Evolutionary conservation across 2,797 vertebrate species (phyloP), one percentile per base, ranked within the genome.

Genomic region (Phrynocephalus guinanensis): DNA sequence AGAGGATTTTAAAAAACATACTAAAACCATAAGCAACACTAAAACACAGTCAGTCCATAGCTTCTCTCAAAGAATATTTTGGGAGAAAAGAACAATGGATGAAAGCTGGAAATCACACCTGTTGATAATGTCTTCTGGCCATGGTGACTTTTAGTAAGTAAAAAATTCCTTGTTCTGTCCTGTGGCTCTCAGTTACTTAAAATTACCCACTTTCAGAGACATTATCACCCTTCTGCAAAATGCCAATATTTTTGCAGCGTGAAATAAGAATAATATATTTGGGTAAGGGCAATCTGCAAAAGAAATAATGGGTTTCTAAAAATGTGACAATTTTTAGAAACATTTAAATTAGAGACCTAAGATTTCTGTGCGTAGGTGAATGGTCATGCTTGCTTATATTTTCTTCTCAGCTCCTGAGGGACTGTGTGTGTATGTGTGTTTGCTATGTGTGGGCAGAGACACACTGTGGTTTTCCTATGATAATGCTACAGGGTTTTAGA

Each of bases 21-120:
- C 52, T 56, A 56, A 56, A 56, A 56, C 13, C 52, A 56, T 56
- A 56, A 56, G 10, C 52, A 56, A 56, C 52, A 56, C 52, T 13
- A 56, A 56, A 56, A 10, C 52, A 56, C 52, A 9, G 13, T 56
- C 52, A 56, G 13, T 56, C 52, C 9, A 63, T 1, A 50, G 60
- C 8, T 80, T 33, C 66, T 8, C 33, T 84, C 48, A 26, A 88
- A 77, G 13, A 71, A 63, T 72, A 79, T 16, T 88, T 72, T 60
- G 50, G 18, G 2, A 52, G 26, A n/a, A 22, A 52, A 79, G 48
- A 24, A 9, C 56, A 48, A 10, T 50, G 6, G 26, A 83, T 56
- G 52, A 56, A 56, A 56, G 8, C 13, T 56, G 52, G 52, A 56
- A 56, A 56, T 56, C 10, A 2, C 5, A 6, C 52, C 2, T 56